phyloP scores from a whole-genome alignment of 2,888 invertebrate species.

The Chalcosyrphus nemorum region DNA sequence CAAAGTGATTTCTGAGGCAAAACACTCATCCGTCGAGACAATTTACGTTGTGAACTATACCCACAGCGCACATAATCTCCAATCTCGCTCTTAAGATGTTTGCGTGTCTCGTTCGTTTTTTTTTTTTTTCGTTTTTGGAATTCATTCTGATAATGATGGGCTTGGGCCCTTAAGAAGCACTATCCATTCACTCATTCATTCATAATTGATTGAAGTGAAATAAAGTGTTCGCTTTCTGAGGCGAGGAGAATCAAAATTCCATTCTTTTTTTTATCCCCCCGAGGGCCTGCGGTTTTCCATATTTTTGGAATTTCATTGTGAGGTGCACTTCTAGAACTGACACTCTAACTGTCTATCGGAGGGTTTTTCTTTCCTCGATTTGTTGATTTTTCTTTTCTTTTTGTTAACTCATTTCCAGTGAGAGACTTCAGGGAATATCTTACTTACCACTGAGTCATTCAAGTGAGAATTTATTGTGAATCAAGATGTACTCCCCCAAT shows the following conservation, averaged over 20 bases:
- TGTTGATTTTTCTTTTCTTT: conserved; percentile 36
- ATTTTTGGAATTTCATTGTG: background rate
- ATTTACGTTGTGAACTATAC: background rate
- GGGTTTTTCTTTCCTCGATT: background rate
- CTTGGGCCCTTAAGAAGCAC: conserved; percentile 37
- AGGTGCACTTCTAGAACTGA: conserved; percentile 28
- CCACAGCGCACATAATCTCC: background rate
- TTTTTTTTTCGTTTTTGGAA: too few species aligned
- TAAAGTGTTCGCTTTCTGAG: background rate
- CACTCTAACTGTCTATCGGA: conserved; percentile 23
- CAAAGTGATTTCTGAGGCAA: conserved; percentile 19
- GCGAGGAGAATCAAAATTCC: conserved; percentile 32
- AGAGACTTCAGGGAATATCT: background rate
- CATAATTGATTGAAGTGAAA: conserved; percentile 56
- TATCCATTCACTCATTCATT: conserved; percentile 41
- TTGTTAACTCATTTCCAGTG: conserved; percentile 29
- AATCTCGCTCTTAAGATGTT: conserved; percentile 27
- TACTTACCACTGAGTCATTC: conserved; percentile 5
- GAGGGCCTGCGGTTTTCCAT: conserved; percentile 17
- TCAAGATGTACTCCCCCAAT: background rate
- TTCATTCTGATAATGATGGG: conserved; percentile 34
- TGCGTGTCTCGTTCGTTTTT: conserved; percentile 30
- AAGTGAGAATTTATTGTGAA: background rate
- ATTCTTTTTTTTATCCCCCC: conserved; percentile 19
- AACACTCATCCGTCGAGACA: background rate